Base-by-base conservation (phyloP, 2,888 invertebrate species). In the Lucinisca nassula region DNA sequence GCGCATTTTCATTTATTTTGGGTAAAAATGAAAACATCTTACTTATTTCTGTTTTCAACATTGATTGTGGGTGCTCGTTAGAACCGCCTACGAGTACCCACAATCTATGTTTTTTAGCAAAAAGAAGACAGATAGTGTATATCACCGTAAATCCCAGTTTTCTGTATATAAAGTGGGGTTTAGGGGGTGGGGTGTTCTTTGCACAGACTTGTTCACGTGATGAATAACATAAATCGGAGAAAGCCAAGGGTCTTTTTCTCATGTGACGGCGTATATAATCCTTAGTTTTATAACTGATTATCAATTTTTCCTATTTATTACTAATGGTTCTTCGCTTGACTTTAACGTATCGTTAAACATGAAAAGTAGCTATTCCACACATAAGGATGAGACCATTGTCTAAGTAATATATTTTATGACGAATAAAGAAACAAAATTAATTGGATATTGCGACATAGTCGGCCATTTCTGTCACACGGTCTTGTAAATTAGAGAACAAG, bases 361-460 rank as follows among this genome's bases (percentile, higher is more conserved):
- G 61, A 61, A 27, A 61, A 27, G 61, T n/a, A 61, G 27, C 27
- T 30, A 10, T 27, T 61, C 61, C 14, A 27, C 61, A 30, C 40
- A 21, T 49, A 21, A 74, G 40, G 75, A 74, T 49, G 82, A 24
- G 45, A 30, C 24, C 45, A 82, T 79, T 82, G 82, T 85, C 83
- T 70, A 84, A 38, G 37, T 86, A 90, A 90, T 90, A 84, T 78
- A 79, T 61, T 90, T 90, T 90, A 87, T 76, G 90, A 87, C 78
- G 72, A 84, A 87, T 90, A 87, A 87, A 87, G 90, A 87, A 84
- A 85, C 87, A 70, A 82, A 83, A 90, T 90, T 87, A 90, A 90
- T 87, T 87, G 61, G 87, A 84, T 87, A 78, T 75, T 77, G 82
- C 21, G 81, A 70, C 77, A 85, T 12, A 55, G 76, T 77, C 67